These are phyloP conservation scores for Propsilocerus akamusi DNA, from an alignment of 1,140 invertebrate species.

Conservation along the genomic window DNA sequence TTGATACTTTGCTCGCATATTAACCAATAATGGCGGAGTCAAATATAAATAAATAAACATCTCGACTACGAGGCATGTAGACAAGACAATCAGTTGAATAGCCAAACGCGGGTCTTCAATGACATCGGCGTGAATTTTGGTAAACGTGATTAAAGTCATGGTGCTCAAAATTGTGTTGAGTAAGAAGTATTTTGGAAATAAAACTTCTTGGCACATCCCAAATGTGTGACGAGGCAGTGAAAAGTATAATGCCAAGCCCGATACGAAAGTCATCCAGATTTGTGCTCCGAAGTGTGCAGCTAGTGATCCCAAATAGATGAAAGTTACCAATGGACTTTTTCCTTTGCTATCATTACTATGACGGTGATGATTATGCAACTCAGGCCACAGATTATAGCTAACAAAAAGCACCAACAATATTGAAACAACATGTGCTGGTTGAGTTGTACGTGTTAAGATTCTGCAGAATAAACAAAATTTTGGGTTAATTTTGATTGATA, in stretches of 20 bases:
- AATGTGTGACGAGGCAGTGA: slow-evolving; percentile 62
- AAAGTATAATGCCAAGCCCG: slow-evolving; percentile 66
- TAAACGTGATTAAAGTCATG: slow-evolving; percentile 46
- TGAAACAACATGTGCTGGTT: slow-evolving; percentile 54
- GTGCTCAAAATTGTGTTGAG: slow-evolving; percentile 55
- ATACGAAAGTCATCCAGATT: slow-evolving; percentile 79
- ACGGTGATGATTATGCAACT: slow-evolving; percentile 23
- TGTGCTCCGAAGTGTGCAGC: slow-evolving; percentile 61
- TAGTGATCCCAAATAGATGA: slow-evolving; percentile 53
- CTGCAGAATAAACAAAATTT: slow-evolving; percentile 27
- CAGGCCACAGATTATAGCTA: slow-evolving; percentile 32
- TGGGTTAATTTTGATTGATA: background rate
- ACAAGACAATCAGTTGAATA: slow-evolving; percentile 35
- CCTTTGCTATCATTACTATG: slow-evolving; percentile 14
- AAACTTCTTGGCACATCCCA: slow-evolving; percentile 58
- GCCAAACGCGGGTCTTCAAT: slow-evolving; percentile 16
- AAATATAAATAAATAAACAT: slow-evolving; percentile 43
- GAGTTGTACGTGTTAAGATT: slow-evolving; percentile 44
- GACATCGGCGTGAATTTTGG: slow-evolving; percentile 25
- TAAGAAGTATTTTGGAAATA: slow-evolving; percentile 73
- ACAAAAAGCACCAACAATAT: slow-evolving; percentile 40
- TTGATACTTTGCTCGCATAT: slow-evolving; percentile 39
- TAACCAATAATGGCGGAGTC: slow-evolving; percentile 36
- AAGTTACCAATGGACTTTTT: slow-evolving; percentile 21
- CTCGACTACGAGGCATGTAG: slow-evolving; percentile 39